These are phyloP conservation scores for Gibbula magus DNA, from an alignment of 2,888 invertebrate species.

Conservation along the genomic window DNA sequence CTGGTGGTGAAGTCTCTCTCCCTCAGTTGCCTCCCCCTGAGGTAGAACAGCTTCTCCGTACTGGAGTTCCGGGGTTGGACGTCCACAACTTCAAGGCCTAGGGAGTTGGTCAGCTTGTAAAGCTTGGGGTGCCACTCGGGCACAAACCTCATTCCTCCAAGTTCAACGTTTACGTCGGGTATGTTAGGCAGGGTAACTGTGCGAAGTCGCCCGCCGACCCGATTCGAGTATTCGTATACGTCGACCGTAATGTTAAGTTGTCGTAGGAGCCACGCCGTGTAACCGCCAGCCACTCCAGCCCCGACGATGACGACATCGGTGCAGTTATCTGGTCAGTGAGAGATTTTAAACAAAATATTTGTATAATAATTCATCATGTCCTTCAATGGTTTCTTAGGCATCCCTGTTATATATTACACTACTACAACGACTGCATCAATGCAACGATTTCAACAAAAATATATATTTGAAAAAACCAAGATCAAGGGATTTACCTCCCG, in stretches of 20 bases:
- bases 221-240: conserved; percentile 41
- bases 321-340: background rate
- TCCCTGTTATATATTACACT: too few relatives aligned
- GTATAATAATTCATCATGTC: too few relatives aligned
- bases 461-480: too few relatives aligned
- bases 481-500: too few relatives aligned
- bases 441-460: too few relatives aligned
- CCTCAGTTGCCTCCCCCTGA: conserved; percentile 31
- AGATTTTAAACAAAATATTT: too few relatives aligned
- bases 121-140: conserved; percentile 23
- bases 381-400: too few relatives aligned
- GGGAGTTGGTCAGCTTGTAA: conserved; percentile 27
- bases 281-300: conserved; percentile 39
- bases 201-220: conserved; percentile 40
- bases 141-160: conserved; percentile 43
- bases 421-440: too few relatives aligned
- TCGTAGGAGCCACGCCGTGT: conserved; percentile 40
- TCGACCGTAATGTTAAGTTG: conserved; percentile 25
- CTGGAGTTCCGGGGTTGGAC: conserved; percentile 27
- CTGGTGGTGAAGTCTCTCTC: background rate
- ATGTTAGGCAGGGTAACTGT: conserved; percentile 34
- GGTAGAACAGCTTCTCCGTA: conserved; percentile 18
- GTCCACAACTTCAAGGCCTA: conserved; percentile 32
- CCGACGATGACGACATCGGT: conserved; percentile 43
- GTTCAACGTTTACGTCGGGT: conserved; percentile 42